Evolutionary conservation across 2,113 vertebrate species (phyloP), one percentile per base, ranked within the genome.

Genomic region (Phrynosoma platyrhinos): DNA sequence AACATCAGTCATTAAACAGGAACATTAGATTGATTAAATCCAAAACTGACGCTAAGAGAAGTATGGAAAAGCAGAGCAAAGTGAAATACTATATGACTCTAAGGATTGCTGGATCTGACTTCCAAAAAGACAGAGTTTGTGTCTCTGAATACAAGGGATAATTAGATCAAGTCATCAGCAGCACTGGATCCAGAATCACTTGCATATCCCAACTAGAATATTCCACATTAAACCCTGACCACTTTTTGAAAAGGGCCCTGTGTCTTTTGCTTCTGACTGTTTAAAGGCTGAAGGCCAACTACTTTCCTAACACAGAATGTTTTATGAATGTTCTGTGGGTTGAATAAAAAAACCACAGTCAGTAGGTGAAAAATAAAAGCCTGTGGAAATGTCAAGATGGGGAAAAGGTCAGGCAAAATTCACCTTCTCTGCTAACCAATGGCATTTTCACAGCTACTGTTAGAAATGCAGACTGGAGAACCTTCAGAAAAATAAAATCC

Each of bases 381-480:
- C 88, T 83, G 36, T 64, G 42, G 82, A 94, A 95, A 96, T 91
- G 92, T 94, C 85, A 94, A 83, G 87, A 89, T 20, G 30, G 75
- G 62, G 85, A 87, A 92, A 89, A 92, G 93, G 91, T 91, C 93
- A 92, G 77, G 72, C 66, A 2, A 90, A 90, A 93, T 94, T 90
- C 89, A 88, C 84, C 84, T 93, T 93, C 90, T 62, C 10, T 90
- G 90, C 89, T 90, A 85, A 94, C 88, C 68, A 79, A 27, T 90
- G 92, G 90, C 91, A 94, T 95, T 95, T 95, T 91, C 90, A 85
- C 87, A 82, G 84, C 88, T 93, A 89, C 90, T 77, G 94, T 94
- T 89, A 92, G 86, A 93, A 80, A 87, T 0, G 0, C 52, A 77
- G 69, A 77, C 68, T 91, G 66, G 69, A 88, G 90, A 94, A 87